Evolutionary conservation across 2,113 vertebrate genomes (phyloP), one percentile per base, ranked within the genome.

Genomic region (Ptilonorhynchus violaceus): DNA sequence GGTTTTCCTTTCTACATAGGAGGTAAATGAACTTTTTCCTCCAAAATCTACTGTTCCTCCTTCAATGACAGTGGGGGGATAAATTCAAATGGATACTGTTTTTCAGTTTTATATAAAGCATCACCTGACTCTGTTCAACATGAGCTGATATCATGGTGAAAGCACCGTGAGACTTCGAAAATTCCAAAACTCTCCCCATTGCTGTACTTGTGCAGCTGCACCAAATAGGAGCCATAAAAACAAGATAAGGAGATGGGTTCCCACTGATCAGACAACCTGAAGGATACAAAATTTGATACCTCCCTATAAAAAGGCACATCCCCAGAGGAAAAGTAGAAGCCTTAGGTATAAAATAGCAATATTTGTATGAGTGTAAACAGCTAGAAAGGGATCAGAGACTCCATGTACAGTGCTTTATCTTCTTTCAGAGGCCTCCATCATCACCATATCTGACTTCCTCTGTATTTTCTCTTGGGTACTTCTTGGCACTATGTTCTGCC

Each of bases 381-480:
- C 28, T 63, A 78, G 33, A 59, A 91, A 11, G 64, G 23, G 31
- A 91, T 75, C 86, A 69, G 91, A 81, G 19, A 49, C 37, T 78
- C 52, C 12, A 52, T 3, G 6, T 59, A 89, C 90, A 83, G 49
- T 70, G 67, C 31, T 42, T 91, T 94, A 84, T 94, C 83, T 50
- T 88, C 63, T 77, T 52, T 25, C 72, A 74, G 55, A 80, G 79
- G 35, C n/a, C 77, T 92, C 92, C 44, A 91, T 75, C 93, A 78
- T 41, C 47, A 47, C 72, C 12, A 5, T 72, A 86, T 95, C 73
- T 37, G 76, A 89, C 62, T 90, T 96, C 46, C 41, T 92, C 37
- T 84, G 44, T 70, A 62, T 93, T 88, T 89, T 95, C 95, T 94
- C 92, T 89, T 64, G 83, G 28, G 73, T 85, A 82, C 53, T 82